Percentiles rank a stretch among this genome's conserved stretches.
Evolutionary conservation across 2,797 vertebrate genomes (phyloP).

Genomic region (Lemur catta): DNA sequence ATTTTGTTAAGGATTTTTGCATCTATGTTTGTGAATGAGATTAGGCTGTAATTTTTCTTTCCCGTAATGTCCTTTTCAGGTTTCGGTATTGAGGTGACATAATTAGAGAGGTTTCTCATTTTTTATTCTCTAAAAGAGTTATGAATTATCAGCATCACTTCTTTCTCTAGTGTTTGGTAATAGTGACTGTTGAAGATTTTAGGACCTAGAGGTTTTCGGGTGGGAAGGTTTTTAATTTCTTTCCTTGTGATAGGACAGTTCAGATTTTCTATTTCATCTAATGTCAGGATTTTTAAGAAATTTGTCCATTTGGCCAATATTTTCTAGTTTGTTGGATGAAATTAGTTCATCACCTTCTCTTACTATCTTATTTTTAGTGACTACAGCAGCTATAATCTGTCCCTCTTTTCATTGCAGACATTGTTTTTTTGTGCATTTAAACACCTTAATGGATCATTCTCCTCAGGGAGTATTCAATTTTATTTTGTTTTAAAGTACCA

Average conservation of each 20-base stretch:
- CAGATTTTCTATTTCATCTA: neutral
- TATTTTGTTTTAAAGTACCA: neutral
- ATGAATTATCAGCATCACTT: neutral
- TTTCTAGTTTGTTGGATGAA: constrained; percentile 3
- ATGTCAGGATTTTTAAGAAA: neutral
- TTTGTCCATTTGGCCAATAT: neutral
- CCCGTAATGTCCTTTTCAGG: neutral
- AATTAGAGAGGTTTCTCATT: neutral
- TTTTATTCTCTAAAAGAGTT: neutral
- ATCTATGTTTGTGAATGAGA: neutral
- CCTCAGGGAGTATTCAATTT: neutral
- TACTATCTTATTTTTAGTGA: neutral
- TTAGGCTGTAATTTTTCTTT: neutral
- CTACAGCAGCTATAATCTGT: neutral
- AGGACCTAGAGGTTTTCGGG: neutral
- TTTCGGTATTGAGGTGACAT: neutral
- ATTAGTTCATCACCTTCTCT: neutral
- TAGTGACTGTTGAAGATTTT: neutral
- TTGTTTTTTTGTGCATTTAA: neutral
- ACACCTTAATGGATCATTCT: neutral
- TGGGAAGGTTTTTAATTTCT: neutral
- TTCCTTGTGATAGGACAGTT: neutral
- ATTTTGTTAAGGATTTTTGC: neutral
- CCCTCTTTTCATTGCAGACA: neutral
- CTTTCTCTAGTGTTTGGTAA: neutral